Conservation (phyloP, 1,140 invertebrate genomes). For the Drosophila bipectinata region DNA sequence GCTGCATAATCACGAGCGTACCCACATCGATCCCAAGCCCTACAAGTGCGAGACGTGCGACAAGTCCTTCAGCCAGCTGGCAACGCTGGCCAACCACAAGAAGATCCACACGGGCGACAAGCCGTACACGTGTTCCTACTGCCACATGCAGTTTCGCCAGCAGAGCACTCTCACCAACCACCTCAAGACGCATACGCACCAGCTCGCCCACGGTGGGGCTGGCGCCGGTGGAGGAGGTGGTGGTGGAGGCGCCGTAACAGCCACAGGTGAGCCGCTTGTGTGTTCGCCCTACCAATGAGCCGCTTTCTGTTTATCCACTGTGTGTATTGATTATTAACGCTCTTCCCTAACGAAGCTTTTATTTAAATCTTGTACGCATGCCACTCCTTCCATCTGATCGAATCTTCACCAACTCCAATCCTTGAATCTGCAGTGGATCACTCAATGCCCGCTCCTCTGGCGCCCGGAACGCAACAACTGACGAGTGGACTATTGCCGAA, state of each 20-base stretch:
- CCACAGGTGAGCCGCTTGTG: conserved; percentile 65
- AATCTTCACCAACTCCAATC: conserved; percentile 9
- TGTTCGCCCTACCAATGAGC: conserved; percentile 77
- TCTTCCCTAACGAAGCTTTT: conserved; percentile 84
- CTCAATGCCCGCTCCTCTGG: conserved; percentile 68
- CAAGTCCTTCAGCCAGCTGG: conserved; percentile 80
- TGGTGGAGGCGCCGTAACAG: conserved; percentile 37
- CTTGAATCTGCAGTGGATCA: conserved; percentile 65
- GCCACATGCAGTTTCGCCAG: conserved; percentile 82
- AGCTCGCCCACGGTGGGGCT: conserved; percentile 42
- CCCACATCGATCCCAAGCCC: conserved; percentile 83
- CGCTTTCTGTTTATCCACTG: conserved; percentile 79
- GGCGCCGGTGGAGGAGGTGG: conserved; percentile 40
- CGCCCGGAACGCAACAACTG: conserved; percentile 66
- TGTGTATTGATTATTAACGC: conserved; percentile 80
- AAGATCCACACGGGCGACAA: conserved; percentile 83
- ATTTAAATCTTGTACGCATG: conserved; percentile 84
- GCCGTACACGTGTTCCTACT: conserved; percentile 82
- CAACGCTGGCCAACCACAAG: conserved; percentile 81
- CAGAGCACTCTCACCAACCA: conserved; percentile 83
- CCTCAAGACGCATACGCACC: conserved; percentile 83
- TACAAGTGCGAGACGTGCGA: conserved; percentile 83
- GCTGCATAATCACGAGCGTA: conserved; percentile 83
- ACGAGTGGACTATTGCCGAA: conserved; percentile 66
- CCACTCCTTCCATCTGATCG: conserved; percentile 22